These are phyloP conservation scores for Gymnobelideus leadbeateri DNA, from an alignment of 2,113 vertebrate genomes.

Conservation along the genomic window DNA sequence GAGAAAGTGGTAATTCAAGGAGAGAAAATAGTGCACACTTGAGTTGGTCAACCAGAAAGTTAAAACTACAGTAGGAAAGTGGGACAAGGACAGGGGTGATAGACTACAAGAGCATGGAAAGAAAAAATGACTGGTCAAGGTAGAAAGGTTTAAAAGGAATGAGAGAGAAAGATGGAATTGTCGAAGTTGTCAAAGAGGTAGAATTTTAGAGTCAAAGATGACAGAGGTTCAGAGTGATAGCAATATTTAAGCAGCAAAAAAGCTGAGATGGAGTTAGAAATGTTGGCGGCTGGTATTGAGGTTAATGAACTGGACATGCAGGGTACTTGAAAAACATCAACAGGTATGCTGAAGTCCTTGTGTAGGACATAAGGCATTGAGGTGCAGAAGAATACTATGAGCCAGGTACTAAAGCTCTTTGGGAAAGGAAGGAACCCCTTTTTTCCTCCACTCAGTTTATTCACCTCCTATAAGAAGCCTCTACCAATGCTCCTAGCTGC, in stretches of 20 bases:
- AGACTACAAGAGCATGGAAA: neutral
- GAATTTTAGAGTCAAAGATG: neutral
- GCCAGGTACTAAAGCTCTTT: neutral
- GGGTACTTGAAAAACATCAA: neutral
- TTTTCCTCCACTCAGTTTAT: neutral
- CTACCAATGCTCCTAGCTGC: neutral
- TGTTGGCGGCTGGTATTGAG: too few species aligned
- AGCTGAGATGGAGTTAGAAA: neutral
- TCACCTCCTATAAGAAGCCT: neutral
- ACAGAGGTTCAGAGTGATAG: neutral
- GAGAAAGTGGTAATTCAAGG: neutral
- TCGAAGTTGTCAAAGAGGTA: neutral
- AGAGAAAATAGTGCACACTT: neutral
- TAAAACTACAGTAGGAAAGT: neutral
- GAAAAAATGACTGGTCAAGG: neutral
- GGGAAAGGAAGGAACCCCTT: neutral
- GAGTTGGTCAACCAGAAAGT: neutral
- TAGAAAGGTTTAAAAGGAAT: neutral
- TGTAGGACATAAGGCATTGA: too few species aligned
- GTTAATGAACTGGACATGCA: neutral
- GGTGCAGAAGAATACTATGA: too few species aligned
- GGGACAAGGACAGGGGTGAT: neutral
- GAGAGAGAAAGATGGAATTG: neutral
- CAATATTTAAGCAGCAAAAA: neutral
- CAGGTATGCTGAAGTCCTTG: too few species aligned